phyloP scores from a whole-genome alignment of 2,113 vertebrate genomes.

The Empidonax alnorum region DNA sequence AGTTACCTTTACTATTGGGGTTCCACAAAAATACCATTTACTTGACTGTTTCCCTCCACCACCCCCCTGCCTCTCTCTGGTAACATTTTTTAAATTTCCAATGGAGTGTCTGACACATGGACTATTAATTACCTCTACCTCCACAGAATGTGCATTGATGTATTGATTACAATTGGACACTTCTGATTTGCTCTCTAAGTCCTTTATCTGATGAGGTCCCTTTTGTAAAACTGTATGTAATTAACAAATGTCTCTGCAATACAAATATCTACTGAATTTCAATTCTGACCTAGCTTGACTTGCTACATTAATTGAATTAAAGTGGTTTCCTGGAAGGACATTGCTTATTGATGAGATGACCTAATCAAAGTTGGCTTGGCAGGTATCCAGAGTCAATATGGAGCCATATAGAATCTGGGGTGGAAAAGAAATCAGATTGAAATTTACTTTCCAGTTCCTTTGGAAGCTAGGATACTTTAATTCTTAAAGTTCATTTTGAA shows the following conservation, averaged over 20 bases:
- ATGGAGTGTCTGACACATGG: neutral
- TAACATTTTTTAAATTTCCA: neutral
- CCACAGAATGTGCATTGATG: neutral
- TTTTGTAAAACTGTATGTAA: constrained; percentile 16
- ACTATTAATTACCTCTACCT: neutral
- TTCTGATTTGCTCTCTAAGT: neutral
- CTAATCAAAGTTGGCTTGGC: constrained; percentile 39
- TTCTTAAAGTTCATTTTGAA: neutral
- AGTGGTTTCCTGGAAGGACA: constrained; percentile 65
- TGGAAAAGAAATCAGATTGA: neutral
- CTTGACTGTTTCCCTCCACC: neutral
- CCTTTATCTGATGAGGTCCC: neutral
- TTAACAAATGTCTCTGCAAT: constrained; percentile 46
- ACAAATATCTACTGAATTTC: constrained; percentile 54
- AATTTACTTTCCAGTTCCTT: neutral
- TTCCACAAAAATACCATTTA: neutral
- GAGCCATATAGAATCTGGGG: neutral
- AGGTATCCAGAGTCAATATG: neutral
- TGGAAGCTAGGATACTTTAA: neutral
- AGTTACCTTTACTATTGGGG: neutral
- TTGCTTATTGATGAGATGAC: constrained; percentile 54
- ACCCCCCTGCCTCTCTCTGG: rapidly evolving
- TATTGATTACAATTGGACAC: neutral
- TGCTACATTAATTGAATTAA: constrained; percentile 62
- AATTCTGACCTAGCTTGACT: constrained; percentile 51